Base-by-base conservation (phyloP, 2,888 invertebrate species). In the Nomada lathburiana region DNA sequence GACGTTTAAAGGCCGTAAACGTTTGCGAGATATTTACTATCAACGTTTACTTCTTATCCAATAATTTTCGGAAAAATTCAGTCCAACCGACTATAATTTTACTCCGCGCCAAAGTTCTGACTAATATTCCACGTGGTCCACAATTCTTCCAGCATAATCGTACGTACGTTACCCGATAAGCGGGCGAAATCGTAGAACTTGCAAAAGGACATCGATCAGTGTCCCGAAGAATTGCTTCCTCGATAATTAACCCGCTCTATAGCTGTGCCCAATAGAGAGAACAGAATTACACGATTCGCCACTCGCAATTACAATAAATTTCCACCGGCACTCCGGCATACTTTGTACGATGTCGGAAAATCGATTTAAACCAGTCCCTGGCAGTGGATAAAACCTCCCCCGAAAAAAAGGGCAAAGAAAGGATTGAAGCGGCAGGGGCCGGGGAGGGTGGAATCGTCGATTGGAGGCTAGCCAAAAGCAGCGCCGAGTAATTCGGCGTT, bases 401-500 rank as follows among this genome's bases (percentile, higher is more conserved):
- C 36, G 7, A 36, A 36, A 36, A 36, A 36, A 7, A 7, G 29
- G 29, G 5, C n/a, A 0, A 7, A 36, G 7, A 36, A 36, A 36
- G 36, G 36, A 68, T 80, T 57, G 29, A 55, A 64, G 50, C 29
- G 52, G 57, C 44, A 42, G 10, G 57, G 53, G 44, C 42, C 44
- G 26, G 10, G 10, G 57, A 59, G 60, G 55, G 67, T 23, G 44
- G 52, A 65, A 26, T 13, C 16, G 29, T 23, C 36, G 50, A 36
- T 71, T 83, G 83, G 78, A 71, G n/a, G 7, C 26, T 20, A 23
- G 77, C 83, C 83, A 83, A 64, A 65, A 72, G 42, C 69, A 60
- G 36, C 63, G 18, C 29, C 42, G 53, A 47, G 76, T 73, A 83
- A 87, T 85, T 77, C 83, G 77, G 62, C 67, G 72, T 64, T 73